phyloP scores from a whole-genome alignment of 2,797 vertebrate species.

The Eurystomus glaucurus region DNA sequence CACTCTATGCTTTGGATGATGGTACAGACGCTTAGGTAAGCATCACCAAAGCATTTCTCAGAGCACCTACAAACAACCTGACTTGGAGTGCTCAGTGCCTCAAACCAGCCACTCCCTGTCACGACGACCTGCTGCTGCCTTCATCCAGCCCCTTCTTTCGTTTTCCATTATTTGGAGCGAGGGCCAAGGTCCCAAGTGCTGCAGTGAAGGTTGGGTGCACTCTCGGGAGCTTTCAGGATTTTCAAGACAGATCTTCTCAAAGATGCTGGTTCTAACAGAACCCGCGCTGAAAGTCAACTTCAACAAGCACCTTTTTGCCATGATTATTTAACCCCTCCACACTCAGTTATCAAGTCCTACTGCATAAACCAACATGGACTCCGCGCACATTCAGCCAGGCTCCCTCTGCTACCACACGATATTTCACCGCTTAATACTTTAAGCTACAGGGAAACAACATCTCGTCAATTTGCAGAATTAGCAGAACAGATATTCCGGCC shows the following conservation, averaged over 20 bases:
- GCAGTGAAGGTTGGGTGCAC: not conserved
- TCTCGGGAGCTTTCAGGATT: not conserved
- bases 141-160: rapidly evolving
- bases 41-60: not conserved
- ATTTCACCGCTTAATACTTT: not conserved
- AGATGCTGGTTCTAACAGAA: not conserved
- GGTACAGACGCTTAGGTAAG: not conserved
- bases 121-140: not conserved
- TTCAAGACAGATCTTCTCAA: not conserved
- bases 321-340: not conserved
- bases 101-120: not conserved
- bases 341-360: rapidly evolving
- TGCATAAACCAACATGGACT: not conserved
- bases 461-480: not conserved
- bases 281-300: rapidly evolving
- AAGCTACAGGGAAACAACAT: not conserved
- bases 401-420: not conserved
- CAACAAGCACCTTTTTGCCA: not conserved
- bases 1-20: not conserved
- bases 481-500: not conserved
- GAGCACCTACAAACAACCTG: not conserved
- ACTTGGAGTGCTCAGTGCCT: not conserved
- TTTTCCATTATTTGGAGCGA: not conserved
- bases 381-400: not conserved
- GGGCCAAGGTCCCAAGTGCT: not conserved